Evolutionary conservation across 2,797 vertebrate genomes (phyloP).

Genomic region (Ispidina picta): DNA sequence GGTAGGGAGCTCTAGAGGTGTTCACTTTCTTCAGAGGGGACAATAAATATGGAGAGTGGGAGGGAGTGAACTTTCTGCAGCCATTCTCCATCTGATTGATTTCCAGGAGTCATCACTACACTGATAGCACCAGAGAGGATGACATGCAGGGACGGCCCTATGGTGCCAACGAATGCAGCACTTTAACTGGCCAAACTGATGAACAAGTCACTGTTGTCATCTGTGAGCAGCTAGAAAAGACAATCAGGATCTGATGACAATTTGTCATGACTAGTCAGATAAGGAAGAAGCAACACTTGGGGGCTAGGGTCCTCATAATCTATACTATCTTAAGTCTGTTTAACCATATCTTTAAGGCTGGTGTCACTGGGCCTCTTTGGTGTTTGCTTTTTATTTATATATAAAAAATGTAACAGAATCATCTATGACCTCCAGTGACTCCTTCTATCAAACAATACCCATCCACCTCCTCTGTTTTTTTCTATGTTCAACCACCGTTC

Average conservation of each 20-base stretch:
- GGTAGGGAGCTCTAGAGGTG: neutral
- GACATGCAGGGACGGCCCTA: neutral
- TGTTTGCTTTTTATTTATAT: constrained; percentile 10
- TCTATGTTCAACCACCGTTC: neutral
- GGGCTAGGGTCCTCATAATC: neutral
- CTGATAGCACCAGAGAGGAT: neutral
- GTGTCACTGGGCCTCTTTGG: neutral
- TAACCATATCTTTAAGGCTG: neutral
- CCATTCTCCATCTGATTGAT: neutral
- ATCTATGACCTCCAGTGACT: neutral
- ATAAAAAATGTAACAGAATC: neutral
- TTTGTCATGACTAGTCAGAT: neutral
- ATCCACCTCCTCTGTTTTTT: constrained; percentile 1
- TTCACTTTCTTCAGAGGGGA: neutral
- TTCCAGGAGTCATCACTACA: neutral
- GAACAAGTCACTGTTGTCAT: neutral
- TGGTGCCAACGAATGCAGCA: neutral
- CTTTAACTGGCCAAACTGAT: constrained; percentile 1
- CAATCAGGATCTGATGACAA: constrained; percentile 24
- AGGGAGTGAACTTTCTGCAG: neutral
- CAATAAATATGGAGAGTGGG: neutral
- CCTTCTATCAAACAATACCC: neutral
- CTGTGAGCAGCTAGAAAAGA: constrained; percentile 24
- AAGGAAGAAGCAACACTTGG: neutral
- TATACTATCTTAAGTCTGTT: neutral